Evolutionary conservation across 2,888 invertebrate species (phyloP), one percentile per base, ranked within the genome.

Genomic region (Spodoptera exigua): DNA sequence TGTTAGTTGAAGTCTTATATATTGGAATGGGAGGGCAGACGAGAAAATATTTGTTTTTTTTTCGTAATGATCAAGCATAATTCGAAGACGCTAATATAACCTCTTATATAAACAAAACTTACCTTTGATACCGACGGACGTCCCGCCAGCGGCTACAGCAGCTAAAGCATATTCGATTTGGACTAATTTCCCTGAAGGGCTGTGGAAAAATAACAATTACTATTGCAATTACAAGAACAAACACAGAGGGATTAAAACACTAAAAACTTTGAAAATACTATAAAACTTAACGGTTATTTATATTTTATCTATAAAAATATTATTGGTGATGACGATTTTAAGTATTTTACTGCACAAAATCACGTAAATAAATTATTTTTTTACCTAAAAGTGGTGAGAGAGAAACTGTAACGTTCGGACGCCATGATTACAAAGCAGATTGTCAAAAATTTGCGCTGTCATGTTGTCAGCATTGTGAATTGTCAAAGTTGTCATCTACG

Each of bases 101-200:
- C 86, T 86, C 61, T 59, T 51, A 40, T 44, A 52, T 17, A 35
- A 35, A 43, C 17, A 60, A 55, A 61, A 71, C 61, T 85, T 91
- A 98, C 98, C 98, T 96, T 99, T 99, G 60, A 99, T 99, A 39
- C 99, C 99, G 73, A 99, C 99, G 60, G 99, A 99, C 2, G 99
- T 99, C 3, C 99, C 99, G 63, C 99, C 99, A 68, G 99, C 98
- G 61, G 99, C 98, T 21, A 99, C 99, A 32, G 99, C 99, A 55
- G 99, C 99, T 89, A 99, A 95, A 3, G 99, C 99, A 97, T 99
- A 99, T 95, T 99, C 99, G 80, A 99, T 99, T 94, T 99, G 99
- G 55, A 99, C 99, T 81, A 99, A 95, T 94, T 99, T 99, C 74
- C 99, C 99, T 18, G 99, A 99, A 14, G 99, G 99, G 89, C 99